Conservation (phyloP, 2,113 vertebrate species). For the Falcunculus frontatus region DNA sequence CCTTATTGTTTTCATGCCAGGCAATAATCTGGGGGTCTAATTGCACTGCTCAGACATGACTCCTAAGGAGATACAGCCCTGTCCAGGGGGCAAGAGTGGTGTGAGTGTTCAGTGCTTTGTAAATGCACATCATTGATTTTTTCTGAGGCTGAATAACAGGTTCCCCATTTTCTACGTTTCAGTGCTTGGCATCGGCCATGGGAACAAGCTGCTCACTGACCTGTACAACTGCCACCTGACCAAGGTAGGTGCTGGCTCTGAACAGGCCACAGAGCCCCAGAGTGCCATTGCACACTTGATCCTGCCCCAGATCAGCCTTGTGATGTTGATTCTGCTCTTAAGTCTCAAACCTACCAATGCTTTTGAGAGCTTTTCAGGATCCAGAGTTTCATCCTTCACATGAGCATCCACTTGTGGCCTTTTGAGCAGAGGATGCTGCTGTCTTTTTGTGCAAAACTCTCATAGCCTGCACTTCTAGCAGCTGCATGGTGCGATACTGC, state of each 20-base stretch:
- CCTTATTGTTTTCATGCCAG: neutral
- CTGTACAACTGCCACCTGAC: conserved; percentile 78
- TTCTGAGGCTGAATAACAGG: neutral
- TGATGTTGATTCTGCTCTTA: neutral
- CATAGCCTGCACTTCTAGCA: neutral
- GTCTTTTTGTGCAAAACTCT: neutral
- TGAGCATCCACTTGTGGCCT: neutral
- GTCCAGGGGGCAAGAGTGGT: accelerated
- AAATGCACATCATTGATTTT: neutral
- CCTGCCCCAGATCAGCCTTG: neutral
- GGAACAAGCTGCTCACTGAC: conserved; percentile 74
- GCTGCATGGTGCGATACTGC: neutral
- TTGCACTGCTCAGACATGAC: neutral
- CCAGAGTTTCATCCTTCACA: neutral
- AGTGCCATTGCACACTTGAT: accelerated
- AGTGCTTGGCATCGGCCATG: conserved; percentile 86
- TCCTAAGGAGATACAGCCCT: neutral
- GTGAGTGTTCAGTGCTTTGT: accelerated
- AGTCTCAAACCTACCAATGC: neutral
- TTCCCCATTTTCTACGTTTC: conserved; percentile 5
- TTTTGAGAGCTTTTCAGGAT: neutral
- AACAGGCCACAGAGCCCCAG: accelerated
- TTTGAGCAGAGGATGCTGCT: neutral
- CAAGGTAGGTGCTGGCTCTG: conserved; percentile 73
- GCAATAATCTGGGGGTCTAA: neutral